These are phyloP conservation scores for Mesembrinibis cayennensis DNA, from an alignment of 2,113 vertebrate species.

Conservation along the genomic window DNA sequence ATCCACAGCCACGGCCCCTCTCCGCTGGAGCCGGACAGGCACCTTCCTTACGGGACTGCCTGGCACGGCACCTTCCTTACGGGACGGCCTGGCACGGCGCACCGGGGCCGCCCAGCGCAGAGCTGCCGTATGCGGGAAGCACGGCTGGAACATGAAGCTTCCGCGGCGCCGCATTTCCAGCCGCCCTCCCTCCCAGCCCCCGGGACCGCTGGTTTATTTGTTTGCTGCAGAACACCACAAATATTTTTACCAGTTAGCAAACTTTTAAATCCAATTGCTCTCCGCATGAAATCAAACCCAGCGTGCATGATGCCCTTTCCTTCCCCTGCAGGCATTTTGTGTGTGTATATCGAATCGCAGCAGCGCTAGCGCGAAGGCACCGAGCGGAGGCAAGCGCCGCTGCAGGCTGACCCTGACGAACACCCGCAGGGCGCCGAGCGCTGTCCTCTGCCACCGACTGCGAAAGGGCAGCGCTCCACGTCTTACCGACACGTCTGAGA, in stretches of 20 bases:
- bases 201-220: neutral
- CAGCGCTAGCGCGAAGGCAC: neutral
- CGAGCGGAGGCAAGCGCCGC: accelerated
- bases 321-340: neutral
- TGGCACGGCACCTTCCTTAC: neutral
- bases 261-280: neutral
- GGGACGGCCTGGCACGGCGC: accelerated
- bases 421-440: accelerated
- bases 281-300: neutral
- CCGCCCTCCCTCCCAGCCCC: neutral
- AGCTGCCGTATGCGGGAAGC: neutral
- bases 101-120: neutral
- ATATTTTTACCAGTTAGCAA: neutral
- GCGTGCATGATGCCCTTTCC: neutral
- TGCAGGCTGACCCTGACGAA: accelerated
- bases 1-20: neutral
- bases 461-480: accelerated
- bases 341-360: accelerated
- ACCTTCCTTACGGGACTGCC: neutral
- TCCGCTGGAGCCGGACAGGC: neutral
- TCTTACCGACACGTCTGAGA: neutral
- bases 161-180: neutral
- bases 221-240: neutral
- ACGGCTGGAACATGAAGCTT: accelerated
- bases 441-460: neutral